Evolutionary conservation across 2,888 invertebrate species (phyloP), one percentile per base, ranked within the genome.

Genomic region (Smittia sp.): DNA sequence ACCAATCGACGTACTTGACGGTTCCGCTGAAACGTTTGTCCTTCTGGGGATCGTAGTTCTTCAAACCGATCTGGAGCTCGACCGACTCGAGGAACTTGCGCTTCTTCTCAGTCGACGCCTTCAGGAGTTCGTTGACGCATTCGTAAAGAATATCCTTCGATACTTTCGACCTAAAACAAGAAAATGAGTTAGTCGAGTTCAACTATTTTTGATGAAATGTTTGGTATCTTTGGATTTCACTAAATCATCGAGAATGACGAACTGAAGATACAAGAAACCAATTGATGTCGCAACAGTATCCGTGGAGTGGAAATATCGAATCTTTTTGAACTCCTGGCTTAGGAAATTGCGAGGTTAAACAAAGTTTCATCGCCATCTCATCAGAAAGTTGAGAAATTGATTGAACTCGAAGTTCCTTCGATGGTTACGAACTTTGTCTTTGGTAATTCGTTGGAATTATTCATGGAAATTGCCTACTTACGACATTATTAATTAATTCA

Each of bases 11-110:
- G 85, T 96, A 99, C 98, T 97, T 98, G 87, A 99, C 97, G 83
- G 99, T 98, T 87, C 99, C 99, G 80, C 96, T 95, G 92, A 99
- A 99, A 96, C 99, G 98, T 87, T 99, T 99, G 87, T 99, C 99
- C 93, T 99, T 99, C 84, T 98, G 98, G 77, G 99, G 98, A 86
- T 99, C 99, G 88, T 99, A 99, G 85, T 99, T 99, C 91, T 99
- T 99, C 86, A 99, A 86, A 80, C 97, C 97, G 80, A 99, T 96
- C 86, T 99, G 99, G 74, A 99, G 87, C 85, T 99, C 99, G 58
- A 99, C 96, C 0, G 98, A 96, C 84, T 99, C 98, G 81, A 96
- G 85, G 83, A 99, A 99, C 78, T 92, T 91, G 79, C 97, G 90
- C 84, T 97, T 96, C 84, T 95, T 94, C 76, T 90, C 90, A 79